Evolutionary conservation across 2,113 vertebrate species (phyloP), one percentile per base, ranked within the genome.

Genomic region (Siniperca chuatsi): DNA sequence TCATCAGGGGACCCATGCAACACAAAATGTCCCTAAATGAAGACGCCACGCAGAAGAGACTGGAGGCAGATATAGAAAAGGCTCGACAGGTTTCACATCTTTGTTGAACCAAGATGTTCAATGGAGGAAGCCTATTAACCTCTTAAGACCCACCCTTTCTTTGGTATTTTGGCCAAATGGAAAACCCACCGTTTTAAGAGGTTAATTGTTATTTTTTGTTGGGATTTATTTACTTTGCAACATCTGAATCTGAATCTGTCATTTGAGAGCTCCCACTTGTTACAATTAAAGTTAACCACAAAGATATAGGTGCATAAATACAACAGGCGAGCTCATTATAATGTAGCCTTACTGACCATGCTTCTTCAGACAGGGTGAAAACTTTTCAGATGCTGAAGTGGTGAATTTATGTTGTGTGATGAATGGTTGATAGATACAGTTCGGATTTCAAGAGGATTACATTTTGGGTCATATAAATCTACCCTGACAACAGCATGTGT

Each of bases 1-100:
- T 89, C 52, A 18, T 95, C 96, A 0, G 96, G 96, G 2, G 95
- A 97, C 79, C 92, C 96, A 0, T 97, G 97, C 84, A 95, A 93
- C 85, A 94, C 93, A 1, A 83, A 25, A 6, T 97, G 96, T 75
- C 86, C 76, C 46, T 92, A 52, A 92, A 70, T n/a, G 3, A 46
- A 55, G 6, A 18, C 0, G 15, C 11, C n/a, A 7, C 2, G 0
- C 8, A 23, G 16, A 33, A 52, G 12, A 48, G 54, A 46, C 44
- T 20, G 64, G 33, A 61, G 35, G 52, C 13, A n/a, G 29, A 37
- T 37, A 3, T 21, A 33, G n/a, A 3, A 20, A 37, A 46, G 44
- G 5, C 55, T n/a, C 0, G 1, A 55, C 20, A 25, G 6, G 65
- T n/a, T 44, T 67, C 35, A 68, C 15, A 12, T 13, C 13, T 46